Conservation (phyloP, 1,140 invertebrate species). For the Drosophila lacertosa region DNA sequence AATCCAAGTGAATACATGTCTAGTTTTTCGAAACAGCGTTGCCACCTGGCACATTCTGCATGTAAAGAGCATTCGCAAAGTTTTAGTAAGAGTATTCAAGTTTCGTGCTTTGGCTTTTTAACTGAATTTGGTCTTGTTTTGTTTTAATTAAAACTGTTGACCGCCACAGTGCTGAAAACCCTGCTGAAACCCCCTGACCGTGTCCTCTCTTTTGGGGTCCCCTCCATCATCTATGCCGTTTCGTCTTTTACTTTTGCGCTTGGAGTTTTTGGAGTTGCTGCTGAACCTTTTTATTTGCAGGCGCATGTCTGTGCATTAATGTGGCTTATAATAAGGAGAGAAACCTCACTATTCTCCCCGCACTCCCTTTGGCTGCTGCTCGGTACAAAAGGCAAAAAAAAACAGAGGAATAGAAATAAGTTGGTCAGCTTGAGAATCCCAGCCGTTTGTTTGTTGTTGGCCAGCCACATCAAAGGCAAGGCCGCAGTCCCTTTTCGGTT, state of each 20-base stretch:
- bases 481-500: slow-evolving; percentile 8
- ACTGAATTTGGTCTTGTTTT: slow-evolving; percentile 55
- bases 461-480: slow-evolving; percentile 72
- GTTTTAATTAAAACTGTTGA: slow-evolving; percentile 81
- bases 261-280: slow-evolving; percentile 33
- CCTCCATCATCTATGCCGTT: slow-evolving; percentile 37
- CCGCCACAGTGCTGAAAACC: slow-evolving; percentile 36
- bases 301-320: slow-evolving; percentile 80
- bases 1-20: no score
- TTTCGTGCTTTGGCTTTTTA: slow-evolving; percentile 33
- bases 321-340: slow-evolving; percentile 77
- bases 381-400: slow-evolving; percentile 19
- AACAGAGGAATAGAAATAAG: slow-evolving; percentile 50
- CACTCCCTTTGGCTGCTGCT: not conserved
- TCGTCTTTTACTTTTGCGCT: slow-evolving; percentile 45
- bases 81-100: slow-evolving; percentile 2
- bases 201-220: not conserved
- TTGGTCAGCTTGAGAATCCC: slow-evolving; percentile 48
- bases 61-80: not conserved
- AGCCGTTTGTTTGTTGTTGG: slow-evolving; percentile 35
- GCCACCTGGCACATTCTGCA: no score
- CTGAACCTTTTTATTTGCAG: slow-evolving; percentile 57
- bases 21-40: no score
- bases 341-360: not conserved
- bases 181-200: no score